Base-by-base conservation (phyloP, 2,797 vertebrate species). In the Pelobates cultripes region DNA sequence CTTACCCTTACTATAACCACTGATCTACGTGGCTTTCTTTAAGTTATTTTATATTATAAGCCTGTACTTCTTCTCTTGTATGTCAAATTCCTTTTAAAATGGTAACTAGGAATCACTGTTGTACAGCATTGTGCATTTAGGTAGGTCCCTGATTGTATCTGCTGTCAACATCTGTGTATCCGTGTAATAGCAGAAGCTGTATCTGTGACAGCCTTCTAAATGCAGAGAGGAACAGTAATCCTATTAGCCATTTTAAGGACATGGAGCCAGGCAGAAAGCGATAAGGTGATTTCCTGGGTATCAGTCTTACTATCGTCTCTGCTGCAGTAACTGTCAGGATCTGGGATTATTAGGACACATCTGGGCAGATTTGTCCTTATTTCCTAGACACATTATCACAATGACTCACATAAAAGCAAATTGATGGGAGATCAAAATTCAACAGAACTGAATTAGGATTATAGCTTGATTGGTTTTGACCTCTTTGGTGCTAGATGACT, bases 311-410 rank as follows among this genome's bases (percentile, higher is more conserved):
- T 69, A 78, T 83, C 63, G 17, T 66, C 28, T 53, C n/a, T 69
- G 63, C 7, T 83, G 10, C 60, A 7, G 14, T 60, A 53, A 17
- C 61, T 74, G 81, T 41, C 60, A 10, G 75, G 61, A 73, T 74
- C 64, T 47, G 47, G 28, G 70, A 82, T 83, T 78, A 78, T 64
- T 9, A 4, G 70, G 51, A 43, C 61, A 82, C 81, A 78, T 82
- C 70, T 73, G 81, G 81, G 66, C 75, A 82, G 61, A 82, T 82
- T 77, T 73, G 71, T 79, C 73, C 77, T 70, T 4, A 83, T 75
- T 83, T 78, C 71, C 77, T 78, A 55, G 14, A 5, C 55, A 78
- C 47, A 75, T 78, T 78, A 78, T 75, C 43, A 75, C 70, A 83
- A 63, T 43, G 41, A 43, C 43, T 78, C 75, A 70, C 40, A 77